These are phyloP conservation scores for Scolopax mira DNA, from an alignment of 2,113 vertebrate species.

Conservation along the genomic window DNA sequence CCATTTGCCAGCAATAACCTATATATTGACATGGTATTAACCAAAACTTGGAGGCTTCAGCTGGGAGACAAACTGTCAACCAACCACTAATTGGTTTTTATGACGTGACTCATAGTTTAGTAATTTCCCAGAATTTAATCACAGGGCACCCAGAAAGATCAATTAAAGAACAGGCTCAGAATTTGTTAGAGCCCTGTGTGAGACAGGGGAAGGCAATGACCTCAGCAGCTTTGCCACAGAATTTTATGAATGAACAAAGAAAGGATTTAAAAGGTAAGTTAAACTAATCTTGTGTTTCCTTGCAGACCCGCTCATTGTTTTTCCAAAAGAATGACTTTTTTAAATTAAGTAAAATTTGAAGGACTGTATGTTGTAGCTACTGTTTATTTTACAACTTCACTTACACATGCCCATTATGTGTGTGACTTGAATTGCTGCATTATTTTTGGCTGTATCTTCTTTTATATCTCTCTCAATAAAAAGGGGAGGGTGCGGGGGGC, in stretches of 20 bases:
- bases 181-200: constrained; percentile 54
- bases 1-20: constrained; percentile 45
- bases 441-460: background rate
- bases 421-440: background rate
- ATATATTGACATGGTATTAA: constrained; percentile 21
- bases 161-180: constrained; percentile 62
- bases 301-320: constrained; percentile 35
- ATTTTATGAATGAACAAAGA: constrained; percentile 77
- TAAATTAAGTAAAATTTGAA: constrained; percentile 6
- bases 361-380: background rate
- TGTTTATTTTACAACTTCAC: constrained; percentile 45
- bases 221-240: constrained; percentile 47
- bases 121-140: constrained; percentile 71
- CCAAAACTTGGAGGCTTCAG: constrained; percentile 40
- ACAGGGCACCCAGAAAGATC: constrained; percentile 57
- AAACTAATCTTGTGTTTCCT: constrained; percentile 45
- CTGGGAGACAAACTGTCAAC: constrained; percentile 68
- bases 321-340: constrained; percentile 22
- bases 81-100: constrained; percentile 66
- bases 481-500: background rate
- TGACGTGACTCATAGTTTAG: constrained; percentile 69
- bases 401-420: background rate
- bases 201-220: constrained; percentile 37
- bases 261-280: constrained; percentile 57
- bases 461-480: background rate